Conservation (phyloP, 2,113 vertebrate species). For the Pseudonaja textilis region DNA sequence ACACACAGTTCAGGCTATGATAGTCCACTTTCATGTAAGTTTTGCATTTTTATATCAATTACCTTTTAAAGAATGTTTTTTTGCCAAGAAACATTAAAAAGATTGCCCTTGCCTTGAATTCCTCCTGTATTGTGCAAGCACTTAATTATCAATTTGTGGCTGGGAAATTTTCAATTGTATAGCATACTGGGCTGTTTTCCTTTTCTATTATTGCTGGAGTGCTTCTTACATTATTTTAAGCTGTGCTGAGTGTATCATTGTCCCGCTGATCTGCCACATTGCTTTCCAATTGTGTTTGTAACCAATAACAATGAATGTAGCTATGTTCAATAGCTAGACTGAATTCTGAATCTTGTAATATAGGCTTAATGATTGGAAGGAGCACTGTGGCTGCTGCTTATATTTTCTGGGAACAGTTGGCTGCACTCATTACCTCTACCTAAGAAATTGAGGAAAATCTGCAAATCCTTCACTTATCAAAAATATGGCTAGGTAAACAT, state of each 20-base stretch:
- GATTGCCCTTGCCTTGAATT: not conserved
- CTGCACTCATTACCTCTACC: not conserved
- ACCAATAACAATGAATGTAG: not conserved
- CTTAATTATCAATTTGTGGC: not conserved
- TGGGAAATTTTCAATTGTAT: not conserved
- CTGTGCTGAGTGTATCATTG: not conserved
- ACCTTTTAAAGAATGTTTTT: not conserved
- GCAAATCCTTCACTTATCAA: not conserved
- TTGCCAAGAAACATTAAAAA: not conserved
- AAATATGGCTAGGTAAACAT: not conserved
- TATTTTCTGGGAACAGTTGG: not conserved
- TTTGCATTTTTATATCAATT: not conserved
- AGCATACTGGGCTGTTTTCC: not conserved
- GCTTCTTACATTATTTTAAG: not conserved
- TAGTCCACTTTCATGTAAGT: not conserved
- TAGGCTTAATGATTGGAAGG: not conserved
- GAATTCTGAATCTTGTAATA: not conserved
- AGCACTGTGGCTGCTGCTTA: not conserved
- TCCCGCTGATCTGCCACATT: not conserved
- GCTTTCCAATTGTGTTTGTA: not conserved
- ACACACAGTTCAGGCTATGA: not conserved
- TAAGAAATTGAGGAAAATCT: not conserved
- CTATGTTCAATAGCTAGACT: not conserved
- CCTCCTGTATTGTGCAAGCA: not conserved
- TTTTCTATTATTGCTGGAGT: not conserved